Evolutionary conservation across 2,113 vertebrate genomes (phyloP).

Genomic region (Platichthys flesus): DNA sequence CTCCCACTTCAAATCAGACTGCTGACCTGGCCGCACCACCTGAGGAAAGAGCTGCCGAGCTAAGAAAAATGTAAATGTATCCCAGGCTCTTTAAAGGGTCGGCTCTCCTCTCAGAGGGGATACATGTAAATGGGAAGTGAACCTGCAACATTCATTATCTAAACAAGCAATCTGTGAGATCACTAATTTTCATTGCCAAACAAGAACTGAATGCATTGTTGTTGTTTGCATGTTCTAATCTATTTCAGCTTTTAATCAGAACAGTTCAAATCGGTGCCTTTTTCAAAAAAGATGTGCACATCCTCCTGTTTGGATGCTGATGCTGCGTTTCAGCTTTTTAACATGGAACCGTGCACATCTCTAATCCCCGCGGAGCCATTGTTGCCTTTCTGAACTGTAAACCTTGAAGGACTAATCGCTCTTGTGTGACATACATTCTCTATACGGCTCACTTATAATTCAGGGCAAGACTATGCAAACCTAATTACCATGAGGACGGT

Average conservation of each 20-base stretch:
- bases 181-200: slow-evolving; percentile 34
- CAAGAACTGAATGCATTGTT: slow-evolving; percentile 33
- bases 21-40: slow-evolving; percentile 55
- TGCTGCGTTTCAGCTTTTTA: slow-evolving; percentile 55
- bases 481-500: slow-evolving; percentile 72
- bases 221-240: slow-evolving; percentile 19
- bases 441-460: slow-evolving; percentile 70
- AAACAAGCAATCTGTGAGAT: slow-evolving; percentile 32
- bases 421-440: slow-evolving; percentile 66
- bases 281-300: slow-evolving; percentile 2
- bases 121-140: slow-evolving; percentile 3
- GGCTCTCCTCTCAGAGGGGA: slow-evolving; percentile 3
- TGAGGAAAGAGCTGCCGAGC: slow-evolving; percentile 51
- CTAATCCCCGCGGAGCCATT: slow-evolving; percentile 50
- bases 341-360: slow-evolving; percentile 52
- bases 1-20: slow-evolving; percentile 71
- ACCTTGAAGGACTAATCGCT: slow-evolving; percentile 70
- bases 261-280: background rate
- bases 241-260: slow-evolving; percentile 38
- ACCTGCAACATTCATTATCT: slow-evolving; percentile 20
- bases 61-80: slow-evolving; percentile 31
- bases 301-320: slow-evolving; percentile 46
- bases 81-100: slow-evolving; percentile 14
- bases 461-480: slow-evolving; percentile 63
- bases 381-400: slow-evolving; percentile 69